A percentile compares a stretch with the other conserved stretches of the same genome.
Conservation (phyloP, 2,113 vertebrate genomes). For the Vanacampus margaritifer region DNA sequence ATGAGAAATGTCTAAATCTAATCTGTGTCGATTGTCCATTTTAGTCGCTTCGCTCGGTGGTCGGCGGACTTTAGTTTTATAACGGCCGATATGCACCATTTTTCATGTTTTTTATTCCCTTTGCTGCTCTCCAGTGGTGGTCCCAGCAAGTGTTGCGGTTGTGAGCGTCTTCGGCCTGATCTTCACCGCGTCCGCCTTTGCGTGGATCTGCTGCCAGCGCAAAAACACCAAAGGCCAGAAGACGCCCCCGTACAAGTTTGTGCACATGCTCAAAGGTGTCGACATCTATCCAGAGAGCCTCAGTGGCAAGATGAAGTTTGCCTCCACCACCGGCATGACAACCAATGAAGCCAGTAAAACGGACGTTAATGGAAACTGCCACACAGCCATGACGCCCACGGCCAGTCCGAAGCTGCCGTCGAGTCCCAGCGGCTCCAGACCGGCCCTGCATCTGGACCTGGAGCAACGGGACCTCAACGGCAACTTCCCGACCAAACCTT, state of each 20-base stretch:
- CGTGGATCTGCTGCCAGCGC: slow-evolving; percentile 98
- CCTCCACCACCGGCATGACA: slow-evolving; percentile 73
- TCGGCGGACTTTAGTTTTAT: too few relatives aligned
- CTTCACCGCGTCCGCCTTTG: slow-evolving; percentile 91
- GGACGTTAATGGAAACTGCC: slow-evolving; percentile 69
- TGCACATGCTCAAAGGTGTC: slow-evolving; percentile 97
- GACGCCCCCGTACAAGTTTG: slow-evolving; percentile 95
- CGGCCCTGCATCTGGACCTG: slow-evolving; percentile 85
- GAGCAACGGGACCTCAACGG: slow-evolving; percentile 95
- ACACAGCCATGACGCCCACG: slow-evolving; percentile 16
- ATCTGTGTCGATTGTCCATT: too few relatives aligned
- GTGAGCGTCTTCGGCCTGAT: slow-evolving; percentile 93
- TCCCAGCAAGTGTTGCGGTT: slow-evolving; percentile 88
- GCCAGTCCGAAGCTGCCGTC: slow-evolving; percentile 54
- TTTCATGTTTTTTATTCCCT: slow-evolving; percentile 8
- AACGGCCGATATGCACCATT: too few relatives aligned
- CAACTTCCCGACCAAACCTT: slow-evolving; percentile 82
- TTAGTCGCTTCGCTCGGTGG: too few relatives aligned
- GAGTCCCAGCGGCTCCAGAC: slow-evolving; percentile 72
- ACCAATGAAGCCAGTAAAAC: slow-evolving; percentile 63
- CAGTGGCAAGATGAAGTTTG: slow-evolving; percentile 91
- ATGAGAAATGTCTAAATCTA: too few relatives aligned
- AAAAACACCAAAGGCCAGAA: slow-evolving; percentile 91
- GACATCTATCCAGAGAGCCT: slow-evolving; percentile 96
- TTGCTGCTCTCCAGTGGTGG: slow-evolving; percentile 81